Percentiles rank a stretch among this genome's conserved stretches.
These are phyloP conservation scores for Acronicta leporina DNA, from an alignment of 2,888 invertebrate genomes.

Conservation along the genomic window DNA sequence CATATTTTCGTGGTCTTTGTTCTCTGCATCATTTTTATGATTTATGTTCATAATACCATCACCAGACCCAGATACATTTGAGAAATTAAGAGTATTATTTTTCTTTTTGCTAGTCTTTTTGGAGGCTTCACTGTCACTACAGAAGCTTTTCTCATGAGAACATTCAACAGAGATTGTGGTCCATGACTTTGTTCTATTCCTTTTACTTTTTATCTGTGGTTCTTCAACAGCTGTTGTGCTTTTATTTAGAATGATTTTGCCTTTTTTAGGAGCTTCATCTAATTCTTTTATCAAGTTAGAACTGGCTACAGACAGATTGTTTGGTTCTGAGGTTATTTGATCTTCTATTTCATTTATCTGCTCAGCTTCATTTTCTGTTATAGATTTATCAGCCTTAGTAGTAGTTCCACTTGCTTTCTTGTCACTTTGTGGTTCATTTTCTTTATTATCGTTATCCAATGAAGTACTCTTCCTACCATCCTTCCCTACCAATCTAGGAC, in stretches of 20 bases:
- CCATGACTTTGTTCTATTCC: constrained; percentile 78
- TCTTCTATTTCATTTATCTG: constrained; percentile 11
- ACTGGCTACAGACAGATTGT: constrained; percentile 60
- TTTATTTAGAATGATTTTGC: constrained; percentile 64
- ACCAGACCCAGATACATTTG: constrained; percentile 40
- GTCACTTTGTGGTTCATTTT: constrained; percentile 32
- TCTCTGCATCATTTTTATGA: constrained; percentile 14
- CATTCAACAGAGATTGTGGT: constrained; percentile 58
- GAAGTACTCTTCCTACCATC: constrained; percentile 52
- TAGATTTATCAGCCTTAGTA: constrained; percentile 12
- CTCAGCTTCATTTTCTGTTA: constrained; percentile 8
- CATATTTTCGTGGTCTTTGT: constrained; percentile 4
- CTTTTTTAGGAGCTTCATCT: constrained; percentile 56
- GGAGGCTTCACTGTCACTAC: constrained; percentile 71
- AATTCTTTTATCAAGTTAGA: constrained; percentile 64
- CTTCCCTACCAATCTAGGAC: constrained; percentile 63
- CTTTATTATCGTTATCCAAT: constrained; percentile 42
- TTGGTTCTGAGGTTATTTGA: constrained; percentile 30
- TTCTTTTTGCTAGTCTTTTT: constrained; percentile 62
- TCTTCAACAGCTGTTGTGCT: constrained; percentile 65
- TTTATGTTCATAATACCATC: constrained; percentile 40
- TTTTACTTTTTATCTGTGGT: constrained; percentile 60
- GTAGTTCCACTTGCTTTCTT: constrained; percentile 14
- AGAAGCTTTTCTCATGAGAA: constrained; percentile 59
- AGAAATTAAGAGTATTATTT: constrained; percentile 35